A percentile compares a stretch with the other conserved stretches of the same genome.
phyloP scores from a whole-genome alignment of 2,888 invertebrate species.

The Phaedon cochleariae region DNA sequence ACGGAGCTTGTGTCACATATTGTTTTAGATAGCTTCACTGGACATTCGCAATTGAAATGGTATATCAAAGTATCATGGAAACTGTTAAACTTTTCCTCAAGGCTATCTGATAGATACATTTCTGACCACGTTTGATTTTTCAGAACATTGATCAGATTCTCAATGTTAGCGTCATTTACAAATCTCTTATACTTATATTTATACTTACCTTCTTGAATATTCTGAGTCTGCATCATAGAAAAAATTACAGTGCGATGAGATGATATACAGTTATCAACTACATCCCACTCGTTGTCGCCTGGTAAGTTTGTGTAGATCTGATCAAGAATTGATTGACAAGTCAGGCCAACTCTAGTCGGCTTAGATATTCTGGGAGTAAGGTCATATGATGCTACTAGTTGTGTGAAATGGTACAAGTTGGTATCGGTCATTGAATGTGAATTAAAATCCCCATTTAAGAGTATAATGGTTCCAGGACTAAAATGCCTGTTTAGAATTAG shows the following conservation, averaged over 20 bases:
- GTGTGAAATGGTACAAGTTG: neutral
- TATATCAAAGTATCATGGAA: conserved; percentile 8
- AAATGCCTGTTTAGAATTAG: neutral
- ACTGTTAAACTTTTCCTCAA: conserved; percentile 1
- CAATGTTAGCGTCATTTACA: neutral
- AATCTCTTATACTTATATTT: neutral
- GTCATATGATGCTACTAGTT: neutral
- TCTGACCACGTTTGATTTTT: too few species aligned
- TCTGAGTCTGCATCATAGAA: neutral
- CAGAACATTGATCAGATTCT: neutral
- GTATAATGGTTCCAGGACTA: neutral
- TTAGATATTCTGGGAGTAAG: neutral
- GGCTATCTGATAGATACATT: neutral
- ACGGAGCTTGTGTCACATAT: neutral
- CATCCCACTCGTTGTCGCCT: neutral
- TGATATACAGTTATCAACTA: neutral
- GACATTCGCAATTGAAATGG: conserved; percentile 10
- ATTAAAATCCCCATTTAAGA: conserved; percentile 4
- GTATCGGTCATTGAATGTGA: neutral
- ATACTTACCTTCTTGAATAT: neutral
- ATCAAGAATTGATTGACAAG: neutral
- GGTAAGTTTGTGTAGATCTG: neutral
- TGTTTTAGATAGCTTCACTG: neutral
- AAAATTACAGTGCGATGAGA: neutral
- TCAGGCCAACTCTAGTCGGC: neutral